Evolutionary conservation across 2,797 vertebrate genomes (phyloP), one percentile per base, ranked within the genome.

Genomic region (Phyllotis vaccarum): DNA sequence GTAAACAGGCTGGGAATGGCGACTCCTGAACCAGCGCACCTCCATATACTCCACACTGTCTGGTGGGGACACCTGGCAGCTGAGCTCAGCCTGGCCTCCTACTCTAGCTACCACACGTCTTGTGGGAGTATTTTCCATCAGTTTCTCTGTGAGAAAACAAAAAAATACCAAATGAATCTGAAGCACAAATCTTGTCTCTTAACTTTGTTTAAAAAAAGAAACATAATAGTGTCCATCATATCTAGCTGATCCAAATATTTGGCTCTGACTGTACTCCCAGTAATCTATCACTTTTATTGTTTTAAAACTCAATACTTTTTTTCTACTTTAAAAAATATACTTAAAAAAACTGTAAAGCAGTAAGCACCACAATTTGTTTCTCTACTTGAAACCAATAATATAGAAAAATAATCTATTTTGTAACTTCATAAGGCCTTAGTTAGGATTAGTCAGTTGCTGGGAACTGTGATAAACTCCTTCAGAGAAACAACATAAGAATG

Each of bases 61-160:
- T 87, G 40, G 68, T 60, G 91, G 91, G 24, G 31, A 87, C 70
- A 92, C 31, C 46, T 94, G 89, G 68, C 91, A 97, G 74, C 54
- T 83, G n/a, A 96, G 80, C 6, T 89, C 91, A 96, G 93, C 37
- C 11, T 97, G 79, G 14, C 46, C 93, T 72, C 62, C 76, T 78
- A 68, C 89, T 21, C 19, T 83, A 72, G 91, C 62, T 43, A 93
- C 14, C 24, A 90, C 14, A 1, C 87, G 80, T 52, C 37, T 11
- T 0, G 0, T 19, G 27, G 75, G 13, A 82, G 34, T 90, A 22
- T 54, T 72, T 14, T 90, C 91, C 78, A 52, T 56, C 68, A 62
- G 16, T 8, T 90, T 92, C 21, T 76, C 89, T 96, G 75, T 83
- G 64, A 29, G 89, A 21, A 21, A 70, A 94, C 43, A 80, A 2